Evolutionary conservation across 1,140 invertebrate genomes (phyloP), one percentile per base, ranked within the genome.

Genomic region (Bicyclus anynana): DNA sequence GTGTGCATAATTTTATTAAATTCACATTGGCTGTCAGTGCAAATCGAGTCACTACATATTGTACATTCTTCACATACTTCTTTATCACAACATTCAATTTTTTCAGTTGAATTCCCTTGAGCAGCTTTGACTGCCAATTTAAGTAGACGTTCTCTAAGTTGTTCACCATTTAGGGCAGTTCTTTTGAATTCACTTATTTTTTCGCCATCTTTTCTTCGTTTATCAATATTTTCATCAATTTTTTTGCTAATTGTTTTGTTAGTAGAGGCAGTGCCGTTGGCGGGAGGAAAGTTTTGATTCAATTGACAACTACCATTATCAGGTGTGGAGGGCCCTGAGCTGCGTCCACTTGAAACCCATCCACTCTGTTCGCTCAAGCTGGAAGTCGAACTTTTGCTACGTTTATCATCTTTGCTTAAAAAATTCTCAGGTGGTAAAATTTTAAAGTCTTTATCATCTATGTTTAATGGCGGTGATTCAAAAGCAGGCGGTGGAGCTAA

Each of bases 331-430:
- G 87, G 90, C 27, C 79, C 91, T 33, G 90, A 93, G 78, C 89
- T 93, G 61, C 89, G 91, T 66, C 83, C 91, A 83, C 93, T 94
- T 44, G 93, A 94, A 1, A 94, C 93, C 93, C 93, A 94, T 0
- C 94, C 94, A 63, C 93, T 94, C 79, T 94, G 93, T 80, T 94
- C 94, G 64, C 93, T 94, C 18, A 94, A 84, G 52, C 93, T 94
- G 2, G 93, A 94, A 0, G 93, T 93, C 13, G 92, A 93, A 62
- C 90, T 92, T 66, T 72, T 84, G 59, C 69, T 89, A 40, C 59
- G 60, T 51, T 87, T 83, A 51, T 88, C 80, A 53, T 89, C 80
- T 73, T 86, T 86, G 53, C 83, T 89, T 16, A 81, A 73, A 62
- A 90, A 90, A 57, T 74, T 88, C 60, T 89, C 87, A 10, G 89